Conservation (phyloP, 2,888 invertebrate species). For the Callyntrura guangdongensis region DNA sequence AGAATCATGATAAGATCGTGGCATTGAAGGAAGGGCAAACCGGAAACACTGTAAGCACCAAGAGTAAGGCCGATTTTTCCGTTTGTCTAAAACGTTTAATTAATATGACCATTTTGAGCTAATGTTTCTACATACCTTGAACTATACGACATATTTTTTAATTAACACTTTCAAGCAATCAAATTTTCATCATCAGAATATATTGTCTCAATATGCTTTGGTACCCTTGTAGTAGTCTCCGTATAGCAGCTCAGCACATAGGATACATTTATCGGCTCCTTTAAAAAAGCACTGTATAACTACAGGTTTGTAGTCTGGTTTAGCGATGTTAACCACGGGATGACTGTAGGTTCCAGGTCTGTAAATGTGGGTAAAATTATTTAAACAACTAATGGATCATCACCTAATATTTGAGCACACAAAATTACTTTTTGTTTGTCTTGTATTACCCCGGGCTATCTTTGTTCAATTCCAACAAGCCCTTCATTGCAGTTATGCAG, state of each 20-base stretch:
- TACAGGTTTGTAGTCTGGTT: constrained; percentile 53
- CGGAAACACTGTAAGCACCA: constrained; percentile 63
- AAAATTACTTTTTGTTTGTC: constrained; percentile 22
- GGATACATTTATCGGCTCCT: constrained; percentile 50
- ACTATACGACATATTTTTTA: too few relatives aligned
- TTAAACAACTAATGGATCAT: background rate
- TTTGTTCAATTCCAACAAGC: background rate
- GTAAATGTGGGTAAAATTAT: background rate
- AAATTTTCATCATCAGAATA: too few relatives aligned
- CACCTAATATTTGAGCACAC: background rate
- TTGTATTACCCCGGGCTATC: constrained; percentile 63
- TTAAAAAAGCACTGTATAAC: constrained; percentile 65
- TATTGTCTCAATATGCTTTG: too few relatives aligned
- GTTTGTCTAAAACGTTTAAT: constrained; percentile 28
- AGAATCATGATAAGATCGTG: background rate
- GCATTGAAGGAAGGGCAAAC: background rate
- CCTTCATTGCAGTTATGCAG: constrained; percentile 15
- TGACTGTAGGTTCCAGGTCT: constrained; percentile 64
- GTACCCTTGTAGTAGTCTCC: constrained; percentile 70
- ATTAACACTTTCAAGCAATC: too few relatives aligned
- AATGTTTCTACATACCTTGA: too few relatives aligned
- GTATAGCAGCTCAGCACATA: constrained; percentile 52
- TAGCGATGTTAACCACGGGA: background rate
- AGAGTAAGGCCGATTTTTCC: background rate
- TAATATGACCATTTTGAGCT: too few relatives aligned